Evolutionary conservation across 2,113 vertebrate genomes (phyloP).

Genomic region (Poeciliopsis turrubarensis): DNA sequence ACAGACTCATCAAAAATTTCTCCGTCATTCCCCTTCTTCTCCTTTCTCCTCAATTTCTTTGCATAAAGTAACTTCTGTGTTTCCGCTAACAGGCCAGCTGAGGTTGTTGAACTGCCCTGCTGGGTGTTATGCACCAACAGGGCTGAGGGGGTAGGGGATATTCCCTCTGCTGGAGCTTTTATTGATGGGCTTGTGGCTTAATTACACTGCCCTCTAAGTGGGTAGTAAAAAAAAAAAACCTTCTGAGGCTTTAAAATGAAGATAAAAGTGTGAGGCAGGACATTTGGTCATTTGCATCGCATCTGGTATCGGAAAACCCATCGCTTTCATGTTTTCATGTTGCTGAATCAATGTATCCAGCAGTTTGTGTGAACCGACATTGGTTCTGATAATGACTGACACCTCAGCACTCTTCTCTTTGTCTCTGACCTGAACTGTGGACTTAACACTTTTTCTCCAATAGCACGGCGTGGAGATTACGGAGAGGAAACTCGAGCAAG

Average conservation of each 20-base stretch:
- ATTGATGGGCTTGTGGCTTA: slow-evolving; percentile 44
- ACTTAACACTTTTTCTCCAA: slow-evolving; percentile 20
- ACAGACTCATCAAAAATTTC: slow-evolving; percentile 51
- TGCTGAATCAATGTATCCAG: not conserved
- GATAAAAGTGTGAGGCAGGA: not conserved
- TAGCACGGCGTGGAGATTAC: slow-evolving; percentile 36
- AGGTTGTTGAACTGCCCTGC: slow-evolving; percentile 53
- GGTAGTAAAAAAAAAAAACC: not conserved
- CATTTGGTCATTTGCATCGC: slow-evolving; percentile 18
- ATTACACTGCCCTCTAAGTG: slow-evolving; percentile 8
- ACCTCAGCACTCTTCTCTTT: slow-evolving; percentile 17
- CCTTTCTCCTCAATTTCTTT: slow-evolving; percentile 46
- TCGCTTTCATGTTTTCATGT: not conserved
- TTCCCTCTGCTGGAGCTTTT: slow-evolving; percentile 29
- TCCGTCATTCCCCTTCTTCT: not conserved
- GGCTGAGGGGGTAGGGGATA: slow-evolving; percentile 8
- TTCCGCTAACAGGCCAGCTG: slow-evolving; percentile 31
- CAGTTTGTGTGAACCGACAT: not conserved
- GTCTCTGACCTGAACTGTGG: slow-evolving; percentile 65
- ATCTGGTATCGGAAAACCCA: slow-evolving; percentile 13
- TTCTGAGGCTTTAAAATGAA: not conserved
- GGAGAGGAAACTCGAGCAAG: slow-evolving; percentile 19
- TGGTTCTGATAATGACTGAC: slow-evolving; percentile 15
- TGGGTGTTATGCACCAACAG: slow-evolving; percentile 14
- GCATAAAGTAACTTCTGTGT: slow-evolving; percentile 58